Base-by-base conservation (phyloP, 2,113 vertebrate genomes). In the Megaceryle maxima region DNA sequence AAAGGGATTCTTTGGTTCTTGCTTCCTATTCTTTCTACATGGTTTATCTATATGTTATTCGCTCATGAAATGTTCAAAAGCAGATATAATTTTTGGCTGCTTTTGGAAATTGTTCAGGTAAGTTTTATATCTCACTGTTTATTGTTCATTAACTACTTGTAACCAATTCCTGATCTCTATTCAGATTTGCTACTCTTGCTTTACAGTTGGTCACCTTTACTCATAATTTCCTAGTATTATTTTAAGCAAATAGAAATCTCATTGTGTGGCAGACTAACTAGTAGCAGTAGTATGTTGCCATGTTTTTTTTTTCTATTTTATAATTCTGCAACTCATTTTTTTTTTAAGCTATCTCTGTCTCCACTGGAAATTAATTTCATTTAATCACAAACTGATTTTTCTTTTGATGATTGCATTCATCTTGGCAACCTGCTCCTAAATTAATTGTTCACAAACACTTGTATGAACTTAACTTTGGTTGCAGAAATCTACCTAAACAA, bases 371-470 rank as follows among this genome's bases (percentile, higher is more conserved):
- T 72, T 13, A 89, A 83, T 89, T 86, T 83, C 51, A 78, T 91
- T 87, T 93, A 87, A 87, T 92, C 87, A 85, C 55, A 90, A 64
- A 63, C 63, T 92, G 3, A 50, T 80, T 95, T 92, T 87, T 83
- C 37, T 80, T 92, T 68, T 83, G 48, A 76, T 89, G 88, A 87
- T 41, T 83, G 33, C 37, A 68, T 87, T 89, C 18, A 20, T 87
- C 24, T 80, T 93, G 85, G 82, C 57, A 91, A 80, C n/a, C 29
- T 83, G 44, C 53, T 53, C n/a, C 43, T 68, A 80, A 83, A 95
- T 81, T 83, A 39, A n/a, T 76, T 55, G 41, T 83, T 93, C 82
- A 81, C 44, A 72, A 87, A 73, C 28, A 56, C 75, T 87, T 91
- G 53, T 57, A 83, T 80, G 68, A 83, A 48, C 39, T 87, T 55